Conservation (phyloP, 2,888 invertebrate species). For the Stictocephala bisonia region DNA sequence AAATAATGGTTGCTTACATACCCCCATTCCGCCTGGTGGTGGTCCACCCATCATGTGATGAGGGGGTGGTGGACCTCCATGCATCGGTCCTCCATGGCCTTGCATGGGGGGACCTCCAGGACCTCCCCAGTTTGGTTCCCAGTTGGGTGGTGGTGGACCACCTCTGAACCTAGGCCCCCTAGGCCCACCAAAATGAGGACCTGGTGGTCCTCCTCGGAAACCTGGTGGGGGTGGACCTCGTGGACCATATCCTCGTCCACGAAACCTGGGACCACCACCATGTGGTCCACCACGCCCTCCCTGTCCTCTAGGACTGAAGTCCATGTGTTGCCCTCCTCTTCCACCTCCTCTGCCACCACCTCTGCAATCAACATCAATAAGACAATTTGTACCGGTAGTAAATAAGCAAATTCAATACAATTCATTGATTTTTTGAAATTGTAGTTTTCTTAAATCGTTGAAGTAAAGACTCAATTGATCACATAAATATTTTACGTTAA, state of each 20-base stretch:
- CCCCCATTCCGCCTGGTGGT: conserved; percentile 55
- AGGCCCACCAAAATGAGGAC: conserved; percentile 63
- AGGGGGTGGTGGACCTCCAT: conserved; percentile 66
- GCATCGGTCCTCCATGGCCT: conserved; percentile 65
- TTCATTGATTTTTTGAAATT: too few relatives aligned
- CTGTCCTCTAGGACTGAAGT: conserved; percentile 60
- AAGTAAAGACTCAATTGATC: too few relatives aligned
- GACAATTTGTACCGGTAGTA: conserved; percentile 5
- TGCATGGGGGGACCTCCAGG: conserved; percentile 56
- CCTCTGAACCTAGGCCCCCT: conserved; percentile 68
- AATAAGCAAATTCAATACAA: background rate
- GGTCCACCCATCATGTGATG: conserved; percentile 64
- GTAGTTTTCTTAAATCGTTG: too few relatives aligned
- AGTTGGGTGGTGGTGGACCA: conserved; percentile 70
- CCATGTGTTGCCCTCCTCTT: conserved; percentile 47
- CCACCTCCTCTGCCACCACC: conserved; percentile 43
- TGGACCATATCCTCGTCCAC: conserved; percentile 57
- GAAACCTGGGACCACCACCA: conserved; percentile 53
- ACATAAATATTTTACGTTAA: too few relatives aligned
- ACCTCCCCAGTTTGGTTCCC: conserved; percentile 69
- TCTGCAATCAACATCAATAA: conserved; percentile 22
- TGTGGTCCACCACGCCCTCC: conserved; percentile 55
- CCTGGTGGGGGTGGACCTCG: conserved; percentile 62
- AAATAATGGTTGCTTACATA: too few relatives aligned
- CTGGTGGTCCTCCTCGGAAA: conserved; percentile 66